Conservation (phyloP, 2,113 vertebrate genomes). For the Okapia johnstoni region DNA sequence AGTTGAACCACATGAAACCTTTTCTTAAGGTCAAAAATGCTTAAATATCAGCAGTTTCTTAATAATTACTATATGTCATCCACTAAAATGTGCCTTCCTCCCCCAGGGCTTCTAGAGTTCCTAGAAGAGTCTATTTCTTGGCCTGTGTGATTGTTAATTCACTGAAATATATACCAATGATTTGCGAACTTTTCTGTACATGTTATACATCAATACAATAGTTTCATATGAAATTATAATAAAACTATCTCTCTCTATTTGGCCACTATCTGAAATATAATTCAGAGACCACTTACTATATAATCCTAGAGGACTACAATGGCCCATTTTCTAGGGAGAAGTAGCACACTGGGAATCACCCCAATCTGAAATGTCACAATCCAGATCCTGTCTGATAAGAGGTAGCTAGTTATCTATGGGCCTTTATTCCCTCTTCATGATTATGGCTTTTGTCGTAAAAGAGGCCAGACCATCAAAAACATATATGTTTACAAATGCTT, state of each 20-base stretch:
- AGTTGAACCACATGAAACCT: not conserved
- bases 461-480: not conserved
- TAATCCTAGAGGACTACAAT: not conserved
- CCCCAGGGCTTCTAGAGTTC: not conserved
- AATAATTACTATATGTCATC: not conserved
- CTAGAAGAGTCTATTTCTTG: not conserved
- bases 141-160: not conserved
- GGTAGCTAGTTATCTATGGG: not conserved
- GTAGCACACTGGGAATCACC: not conserved
- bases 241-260: not conserved
- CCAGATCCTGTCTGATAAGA: not conserved
- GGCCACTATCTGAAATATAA: constrained; percentile 10
- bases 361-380: not conserved
- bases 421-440: not conserved
- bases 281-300: not conserved
- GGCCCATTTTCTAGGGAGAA: not conserved
- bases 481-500: not conserved
- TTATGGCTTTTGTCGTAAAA: not conserved
- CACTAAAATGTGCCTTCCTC: not conserved
- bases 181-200: not conserved
- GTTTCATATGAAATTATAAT: not conserved
- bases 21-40: not conserved
- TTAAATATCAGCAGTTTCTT: not conserved
- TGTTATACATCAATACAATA: not conserved
- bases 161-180: not conserved